Evolutionary conservation across 2,797 vertebrate genomes (phyloP).

Genomic region (Sebastes jordani): DNA sequence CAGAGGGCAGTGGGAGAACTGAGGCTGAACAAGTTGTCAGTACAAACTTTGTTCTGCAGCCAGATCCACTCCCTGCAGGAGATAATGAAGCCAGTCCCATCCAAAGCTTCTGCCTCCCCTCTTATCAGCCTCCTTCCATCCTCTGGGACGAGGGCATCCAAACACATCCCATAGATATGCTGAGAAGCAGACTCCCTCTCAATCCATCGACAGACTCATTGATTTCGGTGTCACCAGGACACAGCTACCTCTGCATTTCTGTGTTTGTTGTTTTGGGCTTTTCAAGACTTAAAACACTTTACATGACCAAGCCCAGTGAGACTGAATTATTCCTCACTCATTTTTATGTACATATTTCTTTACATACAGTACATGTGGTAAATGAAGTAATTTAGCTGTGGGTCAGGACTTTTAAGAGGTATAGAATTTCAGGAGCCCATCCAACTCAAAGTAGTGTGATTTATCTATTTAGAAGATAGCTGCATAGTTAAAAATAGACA

Average conservation of each 20-base stretch:
- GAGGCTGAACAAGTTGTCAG: constrained; percentile 92
- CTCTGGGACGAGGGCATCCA: constrained; percentile 42
- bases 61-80: constrained; percentile 90
- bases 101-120: not conserved
- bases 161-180: constrained; percentile 37
- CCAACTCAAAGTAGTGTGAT: not conserved
- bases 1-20: constrained; percentile 85
- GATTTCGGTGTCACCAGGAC: constrained; percentile 89
- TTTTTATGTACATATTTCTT: not conserved
- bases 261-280: not conserved
- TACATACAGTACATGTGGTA: not conserved
- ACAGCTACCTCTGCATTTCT: constrained; percentile 59
- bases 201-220: constrained; percentile 86
- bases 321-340: not conserved
- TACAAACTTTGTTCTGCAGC: constrained; percentile 86
- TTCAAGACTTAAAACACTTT: not conserved
- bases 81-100: constrained; percentile 86
- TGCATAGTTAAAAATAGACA: not conserved
- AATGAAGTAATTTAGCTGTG: not conserved
- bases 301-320: not conserved
- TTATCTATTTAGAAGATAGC: not conserved
- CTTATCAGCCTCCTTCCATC: not conserved
- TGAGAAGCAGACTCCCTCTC: constrained; percentile 80
- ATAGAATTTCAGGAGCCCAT: not conserved
- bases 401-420: not conserved